Evolutionary conservation across 2,113 vertebrate genomes (phyloP), one percentile per base, ranked within the genome.

Genomic region (Montifringilla adamsi): DNA sequence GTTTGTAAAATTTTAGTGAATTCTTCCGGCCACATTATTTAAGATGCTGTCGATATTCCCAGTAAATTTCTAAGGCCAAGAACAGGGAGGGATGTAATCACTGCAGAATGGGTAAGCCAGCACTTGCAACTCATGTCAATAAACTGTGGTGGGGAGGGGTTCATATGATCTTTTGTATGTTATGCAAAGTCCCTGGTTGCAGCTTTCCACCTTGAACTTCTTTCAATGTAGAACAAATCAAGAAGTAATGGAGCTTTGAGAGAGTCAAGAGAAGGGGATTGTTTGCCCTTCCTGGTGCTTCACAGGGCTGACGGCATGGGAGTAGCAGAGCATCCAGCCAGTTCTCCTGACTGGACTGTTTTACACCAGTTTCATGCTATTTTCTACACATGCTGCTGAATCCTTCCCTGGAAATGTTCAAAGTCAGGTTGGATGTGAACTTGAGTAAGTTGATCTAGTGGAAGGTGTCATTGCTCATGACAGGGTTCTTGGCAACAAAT

Each of bases 221-320:
- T 64, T 43, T 76, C 31, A 31, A 23, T 15, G 44, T 27, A n/a
- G 17, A 82, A 44, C 4, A 84, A 46, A 79, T 52, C 27, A 81
- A 63, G 39, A 89, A 44, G 9, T 14, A 63, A 72, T 23, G 8
- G 10, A 84, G 6, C 6, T 87, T 73, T 56, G 28, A 59, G 13
- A 28, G 11, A 60, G 20, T 17, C 46, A 52, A 84, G 44, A 63
- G 19, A 19, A 56, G 49, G 10, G 8, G 3, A 5, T 67, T 39
- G 21, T 62, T 82, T 73, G 20, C 6, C 64, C 9, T 22, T 84
- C 66, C 55, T n/a, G 37, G 2, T 50, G 4, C 15, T 41, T 62
- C 2, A 2, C 4, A 44, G 11, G 14, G 4, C 13, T 69, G 39
- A 77, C 73, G 16, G 9, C 1, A 5, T 8, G 2, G 10, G 22